Percentiles rank a stretch among this genome's conserved stretches.
phyloP scores from a whole-genome alignment of 2,888 invertebrate species.

The Caenorhabditis plicata region DNA sequence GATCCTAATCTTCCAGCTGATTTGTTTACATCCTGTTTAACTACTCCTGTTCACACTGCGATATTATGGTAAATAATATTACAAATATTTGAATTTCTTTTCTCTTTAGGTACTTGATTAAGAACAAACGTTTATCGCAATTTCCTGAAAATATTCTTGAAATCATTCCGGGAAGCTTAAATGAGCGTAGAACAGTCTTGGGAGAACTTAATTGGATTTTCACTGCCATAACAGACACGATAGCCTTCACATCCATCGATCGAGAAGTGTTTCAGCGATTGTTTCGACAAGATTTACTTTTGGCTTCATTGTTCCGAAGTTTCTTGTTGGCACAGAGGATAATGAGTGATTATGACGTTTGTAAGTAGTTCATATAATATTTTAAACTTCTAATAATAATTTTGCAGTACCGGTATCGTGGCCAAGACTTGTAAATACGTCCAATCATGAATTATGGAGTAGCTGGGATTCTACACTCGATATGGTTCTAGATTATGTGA shows the following conservation, averaged over 20 bases:
- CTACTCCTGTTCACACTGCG: slow-evolving; percentile 87
- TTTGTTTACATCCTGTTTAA: slow-evolving; percentile 94
- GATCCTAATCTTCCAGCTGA: slow-evolving; percentile 94
- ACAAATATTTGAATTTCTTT: too few relatives aligned
- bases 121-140: slow-evolving; percentile 42
- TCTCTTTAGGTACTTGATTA: slow-evolving; percentile 51
- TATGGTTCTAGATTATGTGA: slow-evolving; percentile 78
- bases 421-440: slow-evolving; percentile 87
- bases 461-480: slow-evolving; percentile 98
- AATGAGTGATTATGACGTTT: slow-evolving; percentile 86
- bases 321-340: slow-evolving; percentile 93
- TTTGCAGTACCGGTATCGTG: slow-evolving; percentile 72
- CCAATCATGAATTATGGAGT: slow-evolving; percentile 74
- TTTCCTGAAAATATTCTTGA: slow-evolving; percentile 58
- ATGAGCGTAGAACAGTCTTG: slow-evolving; percentile 81
- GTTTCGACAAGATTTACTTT: slow-evolving; percentile 87
- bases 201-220: slow-evolving; percentile 99
- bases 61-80: slow-evolving; percentile 61
- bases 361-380: slow-evolving; percentile 10
- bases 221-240: slow-evolving; percentile 98
- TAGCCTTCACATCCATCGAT: slow-evolving; percentile 96
- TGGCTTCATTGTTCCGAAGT: slow-evolving; percentile 96
- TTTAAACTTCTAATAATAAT: not conserved
- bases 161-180: slow-evolving; percentile 90
- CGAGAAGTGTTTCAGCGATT: slow-evolving; percentile 88